A percentile compares a stretch with the other conserved stretches of the same genome.
phyloP scores from a whole-genome alignment of 2,113 vertebrate species.

The Scomber japonicus region DNA sequence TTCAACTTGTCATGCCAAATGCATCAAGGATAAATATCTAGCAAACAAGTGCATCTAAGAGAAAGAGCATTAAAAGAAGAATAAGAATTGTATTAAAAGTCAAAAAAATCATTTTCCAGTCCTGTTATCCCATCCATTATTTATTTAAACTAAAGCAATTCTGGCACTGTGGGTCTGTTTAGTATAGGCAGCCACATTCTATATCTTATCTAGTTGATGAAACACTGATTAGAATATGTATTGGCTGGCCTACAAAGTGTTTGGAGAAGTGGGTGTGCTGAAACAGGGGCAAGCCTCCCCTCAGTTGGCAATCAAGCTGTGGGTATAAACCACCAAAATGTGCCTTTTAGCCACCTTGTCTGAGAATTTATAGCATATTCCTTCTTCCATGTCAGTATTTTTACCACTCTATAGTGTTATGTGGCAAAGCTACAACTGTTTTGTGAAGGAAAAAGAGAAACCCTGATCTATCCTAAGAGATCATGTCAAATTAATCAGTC shows the following conservation, averaged over 20 bases:
- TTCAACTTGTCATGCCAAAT: slow-evolving; percentile 7
- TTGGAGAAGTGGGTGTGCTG: background rate
- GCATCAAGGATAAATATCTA: slow-evolving; percentile 1
- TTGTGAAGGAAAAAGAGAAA: background rate
- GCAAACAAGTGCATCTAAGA: background rate
- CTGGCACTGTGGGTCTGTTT: background rate
- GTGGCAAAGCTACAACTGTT: background rate
- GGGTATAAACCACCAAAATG: background rate
- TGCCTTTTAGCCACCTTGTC: background rate
- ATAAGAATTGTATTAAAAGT: background rate
- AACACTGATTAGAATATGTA: slow-evolving; percentile 12
- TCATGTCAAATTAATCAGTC: background rate
- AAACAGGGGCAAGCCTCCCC: background rate
- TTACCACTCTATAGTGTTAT: slow-evolving; percentile 3
- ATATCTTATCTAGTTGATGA: slow-evolving; percentile 12
- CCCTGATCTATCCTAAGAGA: background rate
- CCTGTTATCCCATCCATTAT: background rate
- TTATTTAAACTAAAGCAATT: background rate
- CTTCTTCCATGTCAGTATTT: background rate
- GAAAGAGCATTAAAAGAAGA: slow-evolving; percentile 10
- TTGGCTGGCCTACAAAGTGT: slow-evolving; percentile 1
- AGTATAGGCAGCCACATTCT: background rate
- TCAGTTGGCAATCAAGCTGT: slow-evolving; percentile 12
- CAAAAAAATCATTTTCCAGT: background rate
- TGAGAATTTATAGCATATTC: background rate